Percentiles rank a stretch among this genome's conserved stretches.
These are phyloP conservation scores for Lasioglossum marginatum DNA, from an alignment of 2,888 invertebrate genomes.

Conservation along the genomic window DNA sequence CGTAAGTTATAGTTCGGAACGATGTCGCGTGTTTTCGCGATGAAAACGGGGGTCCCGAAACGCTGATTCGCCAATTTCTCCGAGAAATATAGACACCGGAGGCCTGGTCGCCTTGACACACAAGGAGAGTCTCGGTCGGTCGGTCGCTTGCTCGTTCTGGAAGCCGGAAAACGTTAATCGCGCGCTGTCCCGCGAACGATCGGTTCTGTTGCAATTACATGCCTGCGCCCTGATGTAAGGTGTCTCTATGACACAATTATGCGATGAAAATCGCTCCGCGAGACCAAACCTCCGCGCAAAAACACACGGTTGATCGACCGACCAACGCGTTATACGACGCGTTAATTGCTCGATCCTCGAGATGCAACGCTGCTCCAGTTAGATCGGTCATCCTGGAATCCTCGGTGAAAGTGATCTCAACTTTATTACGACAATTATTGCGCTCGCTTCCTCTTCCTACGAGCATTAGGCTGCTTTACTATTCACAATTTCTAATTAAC, in stretches of 20 bases:
- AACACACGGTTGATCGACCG: neutral
- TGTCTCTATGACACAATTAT: conserved; percentile 27
- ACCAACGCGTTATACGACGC: neutral
- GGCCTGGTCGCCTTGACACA: conserved; percentile 65
- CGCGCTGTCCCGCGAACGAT: conserved; percentile 39
- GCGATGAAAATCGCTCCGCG: neutral
- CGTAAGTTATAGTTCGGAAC: conserved; percentile 10
- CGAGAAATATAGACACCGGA: conserved; percentile 41
- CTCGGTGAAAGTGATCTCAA: neutral
- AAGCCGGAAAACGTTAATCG: conserved; percentile 68
- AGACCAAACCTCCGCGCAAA: neutral
- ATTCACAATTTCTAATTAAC: neutral
- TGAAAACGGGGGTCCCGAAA: conserved; percentile 18
- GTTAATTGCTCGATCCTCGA: neutral
- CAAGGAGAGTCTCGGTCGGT: conserved; percentile 23
- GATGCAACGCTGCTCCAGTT: neutral
- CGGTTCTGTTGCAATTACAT: conserved; percentile 43
- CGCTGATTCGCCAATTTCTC: conserved; percentile 53
- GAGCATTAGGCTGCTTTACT: neutral
- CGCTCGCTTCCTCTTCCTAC: neutral
- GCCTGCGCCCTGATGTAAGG: conserved; percentile 30
- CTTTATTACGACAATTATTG: neutral
- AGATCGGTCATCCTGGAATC: neutral
- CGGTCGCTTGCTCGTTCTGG: conserved; percentile 31
- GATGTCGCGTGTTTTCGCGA: conserved; percentile 30